These are phyloP conservation scores for Vesta saturnalis DNA, from an alignment of 2,888 invertebrate species.

Conservation along the genomic window DNA sequence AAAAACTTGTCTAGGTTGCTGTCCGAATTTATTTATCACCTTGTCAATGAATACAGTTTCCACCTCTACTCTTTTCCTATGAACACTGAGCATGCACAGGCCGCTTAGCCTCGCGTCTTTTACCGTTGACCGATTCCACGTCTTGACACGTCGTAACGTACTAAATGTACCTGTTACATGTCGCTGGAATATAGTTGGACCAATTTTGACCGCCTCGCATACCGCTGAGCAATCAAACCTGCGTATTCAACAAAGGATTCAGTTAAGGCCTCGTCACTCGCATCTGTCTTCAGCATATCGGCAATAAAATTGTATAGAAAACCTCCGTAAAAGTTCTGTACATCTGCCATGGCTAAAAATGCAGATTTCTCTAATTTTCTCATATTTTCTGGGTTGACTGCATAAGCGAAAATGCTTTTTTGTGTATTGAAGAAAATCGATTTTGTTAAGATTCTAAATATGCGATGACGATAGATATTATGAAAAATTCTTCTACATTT, in stretches of 20 bases:
- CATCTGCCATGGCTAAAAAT: not conserved
- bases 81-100: constrained; percentile 28
- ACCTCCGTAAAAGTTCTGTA: not conserved
- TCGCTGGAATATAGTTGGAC: not conserved
- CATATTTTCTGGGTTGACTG: no score
- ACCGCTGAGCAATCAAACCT: constrained; percentile 12
- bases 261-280: not conserved
- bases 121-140: constrained; percentile 26
- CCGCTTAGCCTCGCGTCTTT: constrained; percentile 28
- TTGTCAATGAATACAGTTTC: constrained; percentile 16
- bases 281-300: constrained; percentile 13
- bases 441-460: not conserved
- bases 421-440: no score
- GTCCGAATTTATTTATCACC: constrained; percentile 18
- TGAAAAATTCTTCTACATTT: no score
- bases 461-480: not conserved
- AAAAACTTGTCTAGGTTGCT: constrained; percentile 12
- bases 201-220: not conserved
- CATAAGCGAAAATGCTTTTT: no score
- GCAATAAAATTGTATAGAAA: not conserved
- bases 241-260: constrained; percentile 13
- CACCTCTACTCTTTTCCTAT: constrained; percentile 18
- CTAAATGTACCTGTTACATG: constrained; percentile 10
- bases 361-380: no score
- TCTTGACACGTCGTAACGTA: constrained; percentile 26